Evolutionary conservation across 1,140 invertebrate species (phyloP), one percentile per base, ranked within the genome.

Genomic region (Stegodyphus dumicola): DNA sequence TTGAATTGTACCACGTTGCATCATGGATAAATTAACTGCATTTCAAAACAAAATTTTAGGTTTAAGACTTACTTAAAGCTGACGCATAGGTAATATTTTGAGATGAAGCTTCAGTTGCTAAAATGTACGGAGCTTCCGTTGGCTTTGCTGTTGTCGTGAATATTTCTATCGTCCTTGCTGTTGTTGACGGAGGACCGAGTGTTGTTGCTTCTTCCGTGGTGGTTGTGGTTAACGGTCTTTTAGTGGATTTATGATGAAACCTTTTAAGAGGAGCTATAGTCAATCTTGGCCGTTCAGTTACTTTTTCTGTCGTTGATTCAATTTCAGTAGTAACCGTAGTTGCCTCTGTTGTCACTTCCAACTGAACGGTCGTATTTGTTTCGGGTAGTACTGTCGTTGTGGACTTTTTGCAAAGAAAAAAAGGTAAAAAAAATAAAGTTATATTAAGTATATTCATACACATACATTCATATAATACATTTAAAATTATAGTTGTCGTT

Each of bases 41-140:
- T 33, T 33, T 33, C 33, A 33, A 33, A 33, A 33, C 33, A 33
- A 3, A 33, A 33, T 3, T 33, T 33, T 33, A 33, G 33, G 33
- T 33, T 33, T 9, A 15, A 84, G n/a, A 77, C 83, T 77, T 77
- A 85, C 83, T 76, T 11, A 85, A 85, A 56, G 48, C 66, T 69
- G 83, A 69, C 7, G 75, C 6, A 70, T 69, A 70, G 52, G 74
- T 77, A 15, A 51, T 54, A 52, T 85, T 85, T 52, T 76, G 83
- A 53, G 48, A 49, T 7, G 74, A 56, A 52, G 65, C 60, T 76
- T 76, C 83, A 7, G 83, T 60, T 7, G 73, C 83, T 51, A 76
- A 60, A 17, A 49, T 60, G 52, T 15, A 6, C 71, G 74, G 18
- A n/a, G 71, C 17, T 66, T 52, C 52, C 5, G 84, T 77, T 7